Evolutionary conservation across 2,113 vertebrate species (phyloP).

Genomic region (Crotalus viridis): DNA sequence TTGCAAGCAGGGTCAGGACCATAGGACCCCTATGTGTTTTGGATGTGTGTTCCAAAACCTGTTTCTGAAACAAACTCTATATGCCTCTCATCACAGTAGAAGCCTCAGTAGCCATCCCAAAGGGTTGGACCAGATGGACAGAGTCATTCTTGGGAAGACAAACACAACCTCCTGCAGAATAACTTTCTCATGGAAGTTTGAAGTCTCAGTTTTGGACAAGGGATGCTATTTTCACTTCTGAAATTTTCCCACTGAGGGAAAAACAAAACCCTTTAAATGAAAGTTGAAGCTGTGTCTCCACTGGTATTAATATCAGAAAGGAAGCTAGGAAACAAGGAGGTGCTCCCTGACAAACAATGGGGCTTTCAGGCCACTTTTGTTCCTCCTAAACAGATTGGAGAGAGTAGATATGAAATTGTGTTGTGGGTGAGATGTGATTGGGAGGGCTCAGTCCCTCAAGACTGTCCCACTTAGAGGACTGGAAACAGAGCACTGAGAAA

Average conservation of each 20-base stretch:
- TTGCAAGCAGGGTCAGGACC: neutral
- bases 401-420: neutral
- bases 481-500: slow-evolving; percentile 1
- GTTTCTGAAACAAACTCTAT: neutral
- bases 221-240: neutral
- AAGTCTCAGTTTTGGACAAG: neutral
- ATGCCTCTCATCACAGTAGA: neutral
- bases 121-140: too few relatives aligned
- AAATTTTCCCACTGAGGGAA: neutral
- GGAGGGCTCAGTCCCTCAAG: neutral
- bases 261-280: neutral
- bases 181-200: neutral
- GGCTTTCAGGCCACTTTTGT: neutral
- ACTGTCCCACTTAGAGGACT: neutral
- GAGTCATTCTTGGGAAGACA: neutral
- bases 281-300: neutral
- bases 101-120: too few relatives aligned
- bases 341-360: neutral
- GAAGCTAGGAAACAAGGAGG: neutral
- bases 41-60: neutral
- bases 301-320: fast-evolving
- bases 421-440: neutral
- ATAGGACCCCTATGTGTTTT: neutral
- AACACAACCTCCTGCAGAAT: neutral
- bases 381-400: neutral